Percentiles rank a stretch among this genome's conserved stretches.
These are phyloP conservation scores for Scomber colias DNA, from an alignment of 2,113 vertebrate genomes.

Conservation along the genomic window DNA sequence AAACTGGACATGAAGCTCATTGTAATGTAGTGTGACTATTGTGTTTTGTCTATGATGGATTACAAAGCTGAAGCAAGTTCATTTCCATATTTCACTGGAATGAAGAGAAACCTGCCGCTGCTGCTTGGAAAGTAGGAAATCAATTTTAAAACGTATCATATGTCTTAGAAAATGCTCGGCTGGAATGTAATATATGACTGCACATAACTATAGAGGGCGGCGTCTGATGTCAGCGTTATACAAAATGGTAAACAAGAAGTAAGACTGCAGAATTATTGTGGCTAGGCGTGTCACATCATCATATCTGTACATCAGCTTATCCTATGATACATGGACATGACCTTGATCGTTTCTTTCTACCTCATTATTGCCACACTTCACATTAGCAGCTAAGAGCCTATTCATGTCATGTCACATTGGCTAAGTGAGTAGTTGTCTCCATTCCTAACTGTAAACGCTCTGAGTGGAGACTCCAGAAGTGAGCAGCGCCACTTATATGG, in stretches of 20 bases:
- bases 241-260: constrained; percentile 3
- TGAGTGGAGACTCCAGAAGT: too few species aligned
- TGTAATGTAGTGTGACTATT: neutral
- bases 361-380: too few species aligned
- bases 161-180: constrained; percentile 25
- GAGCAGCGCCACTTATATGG: too few species aligned
- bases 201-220: neutral
- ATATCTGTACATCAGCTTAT: too few species aligned
- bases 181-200: constrained; percentile 38
- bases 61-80: constrained; percentile 1
- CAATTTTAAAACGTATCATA: constrained; percentile 49
- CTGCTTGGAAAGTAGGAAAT: constrained; percentile 47
- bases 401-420: too few species aligned
- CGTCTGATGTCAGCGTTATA: constrained; percentile 3
- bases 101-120: constrained; percentile 25
- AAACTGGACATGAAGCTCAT: constrained; percentile 4
- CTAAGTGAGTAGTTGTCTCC: too few species aligned
- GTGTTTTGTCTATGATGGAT: constrained; percentile 23
- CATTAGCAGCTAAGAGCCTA: too few species aligned
- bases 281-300: too few species aligned
- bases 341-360: too few species aligned
- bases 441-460: too few species aligned
- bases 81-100: constrained; percentile 13
- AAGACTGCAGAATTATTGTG: neutral
- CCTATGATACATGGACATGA: too few species aligned